These are phyloP conservation scores for Schlechtendalia chinensis DNA, from an alignment of 1,140 invertebrate species.

Conservation along the genomic window DNA sequence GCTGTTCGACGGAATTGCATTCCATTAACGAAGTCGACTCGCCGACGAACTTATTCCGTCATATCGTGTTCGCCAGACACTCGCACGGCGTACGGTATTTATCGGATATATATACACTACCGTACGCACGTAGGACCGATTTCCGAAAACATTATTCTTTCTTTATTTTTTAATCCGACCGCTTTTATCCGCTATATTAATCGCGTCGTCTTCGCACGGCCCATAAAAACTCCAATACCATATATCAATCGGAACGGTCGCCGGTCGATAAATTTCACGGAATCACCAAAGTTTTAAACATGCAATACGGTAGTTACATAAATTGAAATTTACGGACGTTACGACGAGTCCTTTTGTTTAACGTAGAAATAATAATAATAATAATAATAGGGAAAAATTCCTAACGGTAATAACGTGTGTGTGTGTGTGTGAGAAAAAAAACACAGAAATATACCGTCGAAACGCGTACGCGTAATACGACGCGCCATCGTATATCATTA, in stretches of 20 bases:
- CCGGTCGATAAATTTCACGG: constrained; percentile 17
- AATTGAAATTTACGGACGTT: constrained; percentile 22
- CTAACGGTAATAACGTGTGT: background rate
- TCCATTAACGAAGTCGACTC: too few species aligned
- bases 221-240: too few species aligned
- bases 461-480: background rate
- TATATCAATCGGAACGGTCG: background rate
- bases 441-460: background rate
- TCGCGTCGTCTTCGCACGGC: background rate
- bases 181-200: background rate
- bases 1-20: too few species aligned
- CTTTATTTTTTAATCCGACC: background rate
- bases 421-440: too few species aligned
- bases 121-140: too few species aligned
- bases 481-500: background rate
- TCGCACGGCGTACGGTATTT: too few species aligned
- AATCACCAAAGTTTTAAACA: constrained; percentile 34
- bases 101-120: too few species aligned
- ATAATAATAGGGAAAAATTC: too few species aligned
- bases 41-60: too few species aligned
- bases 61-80: too few species aligned
- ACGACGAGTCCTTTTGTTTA: constrained; percentile 1
- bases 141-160: background rate
- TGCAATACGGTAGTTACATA: constrained; percentile 8
- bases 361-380: background rate